Conservation (phyloP, 1,140 invertebrate species). For the Samia ricini region DNA sequence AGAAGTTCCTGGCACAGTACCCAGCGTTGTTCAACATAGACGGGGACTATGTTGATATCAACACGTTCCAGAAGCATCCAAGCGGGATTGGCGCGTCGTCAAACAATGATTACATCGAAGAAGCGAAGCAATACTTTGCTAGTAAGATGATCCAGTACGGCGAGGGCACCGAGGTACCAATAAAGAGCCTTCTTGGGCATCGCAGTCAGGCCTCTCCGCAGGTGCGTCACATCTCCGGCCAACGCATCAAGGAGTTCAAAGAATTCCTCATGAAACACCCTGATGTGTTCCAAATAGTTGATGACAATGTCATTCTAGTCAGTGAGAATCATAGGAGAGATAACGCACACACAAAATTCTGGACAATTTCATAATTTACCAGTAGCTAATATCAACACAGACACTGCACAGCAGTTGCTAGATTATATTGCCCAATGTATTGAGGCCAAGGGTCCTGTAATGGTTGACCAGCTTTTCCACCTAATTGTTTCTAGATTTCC, state of each 20-base stretch:
- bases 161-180: slow-evolving; percentile 93
- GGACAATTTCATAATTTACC: slow-evolving; percentile 82
- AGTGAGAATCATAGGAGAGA: slow-evolving; percentile 79
- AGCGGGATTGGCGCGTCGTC: slow-evolving; percentile 75
- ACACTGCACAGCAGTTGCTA: slow-evolving; percentile 85
- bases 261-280: slow-evolving; percentile 93
- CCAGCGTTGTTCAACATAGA: slow-evolving; percentile 94
- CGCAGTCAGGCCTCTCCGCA: slow-evolving; percentile 96
- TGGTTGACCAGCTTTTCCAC: slow-evolving; percentile 92
- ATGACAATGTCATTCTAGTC: slow-evolving; percentile 86
- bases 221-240: slow-evolving; percentile 95
- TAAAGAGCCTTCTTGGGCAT: slow-evolving; percentile 95
- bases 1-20: slow-evolving; percentile 94
- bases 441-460: slow-evolving; percentile 86
- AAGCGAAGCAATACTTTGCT: slow-evolving; percentile 96
- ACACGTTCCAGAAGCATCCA: slow-evolving; percentile 83
- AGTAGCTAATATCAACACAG: slow-evolving; percentile 88
- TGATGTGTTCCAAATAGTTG: slow-evolving; percentile 92
- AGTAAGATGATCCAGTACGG: slow-evolving; percentile 94
- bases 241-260: slow-evolving; percentile 95
- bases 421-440: slow-evolving; percentile 89
- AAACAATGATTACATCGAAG: slow-evolving; percentile 92
- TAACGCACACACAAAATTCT: slow-evolving; percentile 76
- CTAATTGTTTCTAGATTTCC: slow-evolving; percentile 88
- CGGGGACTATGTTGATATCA: slow-evolving; percentile 94